Evolutionary conservation across 2,797 vertebrate species (phyloP).

Genomic region (Pseudochromis fuscus): DNA sequence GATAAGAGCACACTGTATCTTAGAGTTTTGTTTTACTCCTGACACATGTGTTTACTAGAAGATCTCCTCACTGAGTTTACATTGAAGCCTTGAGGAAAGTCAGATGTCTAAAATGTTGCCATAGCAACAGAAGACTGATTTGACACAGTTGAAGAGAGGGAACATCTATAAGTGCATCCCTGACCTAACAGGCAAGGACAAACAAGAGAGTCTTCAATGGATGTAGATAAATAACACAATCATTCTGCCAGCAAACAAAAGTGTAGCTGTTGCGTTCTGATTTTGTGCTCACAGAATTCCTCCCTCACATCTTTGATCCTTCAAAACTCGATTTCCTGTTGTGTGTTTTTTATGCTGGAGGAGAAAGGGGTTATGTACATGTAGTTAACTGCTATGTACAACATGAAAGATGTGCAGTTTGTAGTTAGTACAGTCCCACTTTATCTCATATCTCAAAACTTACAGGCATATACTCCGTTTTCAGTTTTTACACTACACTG

Average conservation of each 20-base stretch:
- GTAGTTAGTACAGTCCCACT: no score
- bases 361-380: no score
- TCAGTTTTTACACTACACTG: no score
- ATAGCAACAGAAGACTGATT: conserved; percentile 42
- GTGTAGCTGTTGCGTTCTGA: background rate
- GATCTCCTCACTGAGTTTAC: conserved; percentile 7
- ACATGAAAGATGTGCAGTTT: no score
- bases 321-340: no score
- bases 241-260: background rate
- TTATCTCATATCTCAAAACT: no score
- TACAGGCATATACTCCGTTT: no score
- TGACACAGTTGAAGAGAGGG: conserved; percentile 19
- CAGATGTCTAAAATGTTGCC: conserved; percentile 47
- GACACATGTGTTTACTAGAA: background rate
- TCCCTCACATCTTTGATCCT: background rate
- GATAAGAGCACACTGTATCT: background rate
- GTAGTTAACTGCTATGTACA: no score
- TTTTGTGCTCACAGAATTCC: background rate
- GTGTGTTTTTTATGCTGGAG: no score
- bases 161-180: background rate
- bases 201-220: background rate
- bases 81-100: conserved; percentile 4
- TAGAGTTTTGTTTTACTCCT: background rate
- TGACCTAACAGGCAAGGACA: background rate
- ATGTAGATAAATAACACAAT: background rate